Evolutionary conservation across 2,797 vertebrate genomes (phyloP), one percentile per base, ranked within the genome.

Genomic region (Vireo griseus): DNA sequence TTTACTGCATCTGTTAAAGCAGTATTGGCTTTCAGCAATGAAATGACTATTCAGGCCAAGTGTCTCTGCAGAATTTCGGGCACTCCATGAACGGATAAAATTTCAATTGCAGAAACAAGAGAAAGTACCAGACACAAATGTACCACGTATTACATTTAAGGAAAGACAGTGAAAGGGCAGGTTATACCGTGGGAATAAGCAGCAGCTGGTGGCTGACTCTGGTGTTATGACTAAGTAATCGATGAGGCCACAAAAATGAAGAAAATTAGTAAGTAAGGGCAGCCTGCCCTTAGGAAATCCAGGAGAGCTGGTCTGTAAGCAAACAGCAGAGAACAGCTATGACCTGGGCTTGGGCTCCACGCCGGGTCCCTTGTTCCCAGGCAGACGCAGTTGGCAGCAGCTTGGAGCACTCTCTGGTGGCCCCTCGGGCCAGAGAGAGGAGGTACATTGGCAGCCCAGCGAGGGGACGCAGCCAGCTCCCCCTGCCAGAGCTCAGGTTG

Each of bases 1-100:
- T 97, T 97, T 95, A 96, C 86, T 96, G 89, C 94, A 71, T 96
- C 92, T 96, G 89, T 92, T 96, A 96, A 95, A 96, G 93, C 89
- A 67, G 92, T 95, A 82, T 94, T 96, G 94, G 94, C 81, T 96
- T 97, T 93, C 93, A 88, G 26, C 91, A 92, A 6, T 57, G 92
- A 95, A 97, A 97, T 29, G 76, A 94, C 91, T 54, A 85, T 67
- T 95, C 67, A 78, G 86, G 94, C 92, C 91, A 95, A 96, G 95
- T 86, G 96, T 93, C 95, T 96, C 91, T 93, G 91, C 94, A 97
- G 95, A 94, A 86, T 94, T 96, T 96, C 6, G 90, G 95, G 95
- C 89, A 40, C 89, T 96, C 78, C 81, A 26, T 19, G 79, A 93
- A 58, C 2, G 66, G 95, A 95, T 97, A 94, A 69, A 90, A 74